Evolutionary conservation across 2,888 invertebrate species (phyloP).

Genomic region (Limnephilus marmoratus): DNA sequence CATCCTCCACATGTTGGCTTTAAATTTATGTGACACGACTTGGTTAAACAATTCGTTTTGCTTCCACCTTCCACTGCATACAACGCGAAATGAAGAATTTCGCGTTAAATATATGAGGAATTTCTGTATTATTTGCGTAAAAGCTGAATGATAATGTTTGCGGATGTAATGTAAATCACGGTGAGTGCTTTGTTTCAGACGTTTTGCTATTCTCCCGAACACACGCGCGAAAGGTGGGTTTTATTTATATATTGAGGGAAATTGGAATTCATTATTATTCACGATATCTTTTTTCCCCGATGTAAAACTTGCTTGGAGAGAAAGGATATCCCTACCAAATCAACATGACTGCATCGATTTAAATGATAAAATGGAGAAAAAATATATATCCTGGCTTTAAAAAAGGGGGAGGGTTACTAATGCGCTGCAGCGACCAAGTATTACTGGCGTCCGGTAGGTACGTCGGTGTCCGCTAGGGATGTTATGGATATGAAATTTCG

Average conservation of each 20-base stretch:
- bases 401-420: too few relatives aligned
- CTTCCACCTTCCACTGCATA: not conserved
- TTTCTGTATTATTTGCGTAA: not conserved
- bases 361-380: too few relatives aligned
- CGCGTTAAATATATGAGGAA: not conserved
- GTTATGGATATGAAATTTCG: too few relatives aligned
- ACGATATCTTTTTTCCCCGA: not conserved
- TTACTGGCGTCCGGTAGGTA: too few relatives aligned
- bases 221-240: not conserved
- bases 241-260: not conserved
- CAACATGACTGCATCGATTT: not conserved
- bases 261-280: not conserved
- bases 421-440: too few relatives aligned
- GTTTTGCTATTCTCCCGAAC: not conserved
- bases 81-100: not conserved
- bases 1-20: not conserved
- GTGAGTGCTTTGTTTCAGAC: constrained; percentile 11
- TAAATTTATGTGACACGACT: constrained; percentile 2
- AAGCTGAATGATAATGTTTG: constrained; percentile 18
- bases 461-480: too few relatives aligned
- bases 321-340: not conserved
- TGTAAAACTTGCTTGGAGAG: not conserved
- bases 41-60: not conserved
- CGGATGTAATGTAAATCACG: constrained; percentile 16
- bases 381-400: too few relatives aligned